phyloP scores from a whole-genome alignment of 2,113 vertebrate species.

The Antennarius striatus region DNA sequence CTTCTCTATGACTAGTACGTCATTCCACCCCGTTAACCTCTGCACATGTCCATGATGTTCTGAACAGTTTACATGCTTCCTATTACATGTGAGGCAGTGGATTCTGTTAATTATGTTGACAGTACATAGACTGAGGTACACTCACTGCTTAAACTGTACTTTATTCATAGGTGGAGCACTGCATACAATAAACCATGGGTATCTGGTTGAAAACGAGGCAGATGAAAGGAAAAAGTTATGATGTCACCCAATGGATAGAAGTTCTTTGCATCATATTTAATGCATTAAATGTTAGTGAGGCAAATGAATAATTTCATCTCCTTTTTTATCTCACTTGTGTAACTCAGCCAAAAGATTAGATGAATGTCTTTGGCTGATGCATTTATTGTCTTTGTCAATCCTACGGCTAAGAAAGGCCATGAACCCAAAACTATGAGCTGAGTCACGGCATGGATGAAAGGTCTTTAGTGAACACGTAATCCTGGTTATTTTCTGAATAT shows the following conservation, averaged over 20 bases:
- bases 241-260: no score
- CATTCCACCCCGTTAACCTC: not conserved
- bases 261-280: not conserved
- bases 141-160: constrained; percentile 1
- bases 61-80: not conserved
- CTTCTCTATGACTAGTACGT: constrained; percentile 3
- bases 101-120: constrained; percentile 6
- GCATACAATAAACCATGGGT: not conserved
- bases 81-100: not conserved
- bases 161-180: not conserved
- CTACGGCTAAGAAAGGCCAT: not conserved
- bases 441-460: not conserved
- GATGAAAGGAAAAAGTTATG: not conserved
- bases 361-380: no score
- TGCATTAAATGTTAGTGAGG: constrained; percentile 6
- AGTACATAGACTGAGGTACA: constrained; percentile 1
- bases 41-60: not conserved
- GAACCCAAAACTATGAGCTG: constrained; percentile 10
- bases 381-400: no score
- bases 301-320: not conserved
- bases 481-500: constrained; percentile 5
- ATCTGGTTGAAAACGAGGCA: not conserved
- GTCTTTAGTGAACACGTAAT: no score
- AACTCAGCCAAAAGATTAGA: no score
- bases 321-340: no score